Evolutionary conservation across 2,797 vertebrate species (phyloP), one percentile per base, ranked within the genome.

Genomic region (Tangara arthus): DNA sequence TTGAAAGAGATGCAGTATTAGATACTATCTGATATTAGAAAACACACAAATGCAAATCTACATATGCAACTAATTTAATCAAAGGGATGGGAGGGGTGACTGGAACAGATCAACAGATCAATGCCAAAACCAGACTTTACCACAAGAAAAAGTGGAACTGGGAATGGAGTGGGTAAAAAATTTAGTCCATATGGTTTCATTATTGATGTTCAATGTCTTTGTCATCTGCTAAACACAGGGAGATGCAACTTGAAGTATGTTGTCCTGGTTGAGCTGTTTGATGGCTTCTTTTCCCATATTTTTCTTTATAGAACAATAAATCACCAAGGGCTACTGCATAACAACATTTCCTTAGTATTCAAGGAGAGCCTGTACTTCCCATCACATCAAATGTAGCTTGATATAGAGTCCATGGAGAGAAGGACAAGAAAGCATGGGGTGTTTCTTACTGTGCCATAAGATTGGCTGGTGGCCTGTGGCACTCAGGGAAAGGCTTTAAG

Each of bases 51-150:
- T 1, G 2, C 39, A 90, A 86, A 91, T 82, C 68, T 91, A 85
- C 92, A 88, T 83, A 56, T 91, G 96, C 32, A 57, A 78, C 84
- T 90, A 82, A 95, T 95, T 90, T 91, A 66, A 69, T 94, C 69
- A 87, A 77, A 92, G 89, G 27, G 26, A 84, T 81, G 73, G 72
- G 37, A 93, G 71, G 84, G 35, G 6, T 95, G 44, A 80, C 76
- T 87, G 83, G 77, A 87, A 94, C 71, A 94, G 82, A 94, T 90
- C 72, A 94, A 30, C 27, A 30, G 17, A 52, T 52, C 17, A 91
- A 93, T 82, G 66, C 56, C 95, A 92, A 94, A 96, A 53, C 79
- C 81, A 83, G 93, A 86, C 57, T 79, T 90, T 84, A 49, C 49
- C 79, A 77, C 82, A 89, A 91, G 75, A 82, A 90, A 94, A 96